Percentiles rank a stretch among this genome's conserved stretches.
Conservation (phyloP, 1,140 invertebrate genomes). For the Drosophila varians region DNA sequence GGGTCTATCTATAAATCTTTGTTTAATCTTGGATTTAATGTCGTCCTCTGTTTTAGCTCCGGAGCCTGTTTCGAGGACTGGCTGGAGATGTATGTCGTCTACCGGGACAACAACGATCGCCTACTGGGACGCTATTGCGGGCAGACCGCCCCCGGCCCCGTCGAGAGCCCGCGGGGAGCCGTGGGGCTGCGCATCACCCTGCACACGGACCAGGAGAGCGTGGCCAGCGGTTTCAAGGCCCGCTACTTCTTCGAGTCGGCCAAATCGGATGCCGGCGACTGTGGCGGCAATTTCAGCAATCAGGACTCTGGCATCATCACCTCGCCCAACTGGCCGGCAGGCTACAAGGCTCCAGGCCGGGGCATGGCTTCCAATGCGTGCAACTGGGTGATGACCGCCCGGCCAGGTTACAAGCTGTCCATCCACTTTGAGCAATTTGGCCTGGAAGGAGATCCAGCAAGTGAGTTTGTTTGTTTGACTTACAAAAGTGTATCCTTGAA, state of each 20-base stretch:
- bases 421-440: constrained; percentile 94
- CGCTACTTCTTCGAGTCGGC: constrained; percentile 94
- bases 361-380: constrained; percentile 92
- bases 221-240: constrained; percentile 95
- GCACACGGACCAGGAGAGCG: constrained; percentile 92
- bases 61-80: constrained; percentile 95
- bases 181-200: constrained; percentile 92
- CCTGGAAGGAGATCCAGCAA: constrained; percentile 93
- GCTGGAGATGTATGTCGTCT: constrained; percentile 96
- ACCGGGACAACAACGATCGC: constrained; percentile 90
- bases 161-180: constrained; percentile 94
- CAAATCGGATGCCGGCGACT: constrained; percentile 95
- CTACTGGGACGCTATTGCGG: constrained; percentile 94
- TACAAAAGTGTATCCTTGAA: neutral
- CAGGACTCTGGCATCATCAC: constrained; percentile 92
- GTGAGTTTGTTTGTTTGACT: constrained; percentile 84
- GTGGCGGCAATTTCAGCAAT: constrained; percentile 94
- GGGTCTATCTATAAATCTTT: constrained; percentile 45
- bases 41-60: too few relatives aligned
- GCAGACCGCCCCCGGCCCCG: constrained; percentile 92
- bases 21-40: too few relatives aligned
- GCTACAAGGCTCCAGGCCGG: constrained; percentile 91
- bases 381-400: constrained; percentile 95
- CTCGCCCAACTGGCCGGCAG: constrained; percentile 94
- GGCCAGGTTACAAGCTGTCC: constrained; percentile 91